These are phyloP conservation scores for Notoglanidium macrostoma DNA, from an alignment of 2,797 vertebrate species.

Conservation along the genomic window DNA sequence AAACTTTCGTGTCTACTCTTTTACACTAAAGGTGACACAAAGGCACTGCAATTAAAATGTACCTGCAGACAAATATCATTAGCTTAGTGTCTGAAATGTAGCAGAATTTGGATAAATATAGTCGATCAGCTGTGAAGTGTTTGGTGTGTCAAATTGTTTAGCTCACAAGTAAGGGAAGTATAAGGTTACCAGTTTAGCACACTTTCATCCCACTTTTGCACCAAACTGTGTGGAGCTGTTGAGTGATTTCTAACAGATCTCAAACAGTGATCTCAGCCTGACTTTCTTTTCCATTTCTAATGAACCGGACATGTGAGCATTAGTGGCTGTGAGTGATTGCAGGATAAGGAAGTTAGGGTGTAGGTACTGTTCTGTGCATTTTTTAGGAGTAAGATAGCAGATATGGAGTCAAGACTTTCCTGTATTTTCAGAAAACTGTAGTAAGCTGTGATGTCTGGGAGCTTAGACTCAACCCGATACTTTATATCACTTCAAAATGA, in stretches of 20 bases:
- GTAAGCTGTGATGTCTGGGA: no score
- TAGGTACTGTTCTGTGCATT: neutral
- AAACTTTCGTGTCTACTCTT: neutral
- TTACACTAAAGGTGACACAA: neutral
- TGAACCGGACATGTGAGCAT: conserved; percentile 5
- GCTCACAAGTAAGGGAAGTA: neutral
- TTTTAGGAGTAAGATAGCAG: neutral
- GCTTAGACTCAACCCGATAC: neutral
- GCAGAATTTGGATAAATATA: neutral
- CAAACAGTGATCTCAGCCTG: neutral
- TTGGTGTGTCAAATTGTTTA: neutral
- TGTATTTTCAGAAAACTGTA: neutral
- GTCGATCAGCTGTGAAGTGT: neutral
- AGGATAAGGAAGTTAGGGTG: conserved; percentile 9
- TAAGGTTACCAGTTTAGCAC: neutral
- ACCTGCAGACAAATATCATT: neutral
- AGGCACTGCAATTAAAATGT: neutral
- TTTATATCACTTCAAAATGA: neutral
- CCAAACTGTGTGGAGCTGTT: neutral
- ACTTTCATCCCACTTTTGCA: neutral
- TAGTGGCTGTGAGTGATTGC: neutral
- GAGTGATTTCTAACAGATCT: neutral
- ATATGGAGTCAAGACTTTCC: neutral
- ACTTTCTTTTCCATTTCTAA: conserved; percentile 12
- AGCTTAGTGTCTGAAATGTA: neutral